Evolutionary conservation across 1,140 invertebrate genomes (phyloP).

Genomic region (Leguminivora glycinivorella): DNA sequence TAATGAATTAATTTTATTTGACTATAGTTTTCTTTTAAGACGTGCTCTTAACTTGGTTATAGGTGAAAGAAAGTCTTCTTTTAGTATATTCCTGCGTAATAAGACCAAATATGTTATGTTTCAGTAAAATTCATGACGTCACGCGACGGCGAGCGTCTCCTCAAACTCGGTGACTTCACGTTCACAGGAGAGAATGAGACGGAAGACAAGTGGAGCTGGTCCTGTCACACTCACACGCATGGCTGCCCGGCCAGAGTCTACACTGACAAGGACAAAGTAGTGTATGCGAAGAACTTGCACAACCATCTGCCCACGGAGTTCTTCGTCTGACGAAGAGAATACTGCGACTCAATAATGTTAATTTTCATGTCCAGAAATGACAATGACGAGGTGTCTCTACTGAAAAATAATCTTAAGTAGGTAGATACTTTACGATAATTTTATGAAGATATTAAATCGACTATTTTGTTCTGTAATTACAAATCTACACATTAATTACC

Average conservation of each 20-base stretch:
- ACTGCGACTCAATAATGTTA: slow-evolving; percentile 3
- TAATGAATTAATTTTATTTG: too few relatives aligned
- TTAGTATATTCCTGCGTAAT: not conserved
- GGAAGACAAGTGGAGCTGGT: slow-evolving; percentile 57
- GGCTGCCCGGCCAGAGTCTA: slow-evolving; percentile 62
- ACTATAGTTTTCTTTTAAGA: too few relatives aligned
- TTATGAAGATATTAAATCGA: too few relatives aligned
- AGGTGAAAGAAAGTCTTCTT: too few relatives aligned
- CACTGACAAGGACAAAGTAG: slow-evolving; percentile 53
- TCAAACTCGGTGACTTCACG: slow-evolving; percentile 69
- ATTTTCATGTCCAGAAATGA: too few relatives aligned
- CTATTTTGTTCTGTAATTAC: too few relatives aligned
- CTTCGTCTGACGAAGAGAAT: slow-evolving; percentile 61
- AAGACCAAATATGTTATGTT: slow-evolving; percentile 42
- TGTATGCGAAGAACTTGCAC: slow-evolving; percentile 60
- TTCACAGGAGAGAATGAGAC: slow-evolving; percentile 52
- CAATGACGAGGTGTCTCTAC: too few relatives aligned
- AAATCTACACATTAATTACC: too few relatives aligned
- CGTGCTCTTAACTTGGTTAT: too few relatives aligned
- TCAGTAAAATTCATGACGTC: slow-evolving; percentile 71
- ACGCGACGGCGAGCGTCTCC: slow-evolving; percentile 58
- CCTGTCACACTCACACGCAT: slow-evolving; percentile 64
- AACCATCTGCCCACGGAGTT: slow-evolving; percentile 71
- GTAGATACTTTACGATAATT: too few relatives aligned
- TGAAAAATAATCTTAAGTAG: too few relatives aligned